Evolutionary conservation across 2,888 invertebrate species (phyloP).

Genomic region (Cheilosia pagana): DNA sequence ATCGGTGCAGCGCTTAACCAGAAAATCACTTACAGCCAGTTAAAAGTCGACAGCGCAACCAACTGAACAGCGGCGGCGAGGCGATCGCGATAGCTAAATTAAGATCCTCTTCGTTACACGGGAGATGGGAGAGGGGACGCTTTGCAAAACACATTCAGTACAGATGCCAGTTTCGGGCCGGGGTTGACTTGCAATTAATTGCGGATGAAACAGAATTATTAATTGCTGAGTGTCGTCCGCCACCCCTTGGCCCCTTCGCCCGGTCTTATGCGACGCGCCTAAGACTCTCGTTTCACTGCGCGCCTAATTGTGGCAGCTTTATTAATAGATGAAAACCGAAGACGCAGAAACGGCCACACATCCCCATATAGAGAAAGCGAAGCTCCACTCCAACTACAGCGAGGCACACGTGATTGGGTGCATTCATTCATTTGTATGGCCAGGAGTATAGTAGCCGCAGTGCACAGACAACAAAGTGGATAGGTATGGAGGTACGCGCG

Average conservation of each 20-base stretch:
- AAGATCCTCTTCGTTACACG: conserved; percentile 66
- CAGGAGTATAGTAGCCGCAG: conserved; percentile 30
- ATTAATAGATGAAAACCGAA: conserved; percentile 72
- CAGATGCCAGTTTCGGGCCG: conserved; percentile 75
- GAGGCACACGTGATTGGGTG: conserved; percentile 64
- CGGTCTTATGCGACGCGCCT: conserved; percentile 31
- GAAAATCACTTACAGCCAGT: conserved; percentile 74
- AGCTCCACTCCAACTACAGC: conserved; percentile 46
- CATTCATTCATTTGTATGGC: conserved; percentile 67
- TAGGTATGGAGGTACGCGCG: conserved; percentile 9
- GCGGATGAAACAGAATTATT: conserved; percentile 82
- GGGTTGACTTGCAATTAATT: conserved; percentile 82
- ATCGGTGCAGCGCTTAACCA: conserved; percentile 73
- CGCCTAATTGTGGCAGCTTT: conserved; percentile 74
- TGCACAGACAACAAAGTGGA: conserved; percentile 43
- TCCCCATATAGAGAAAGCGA: conserved; percentile 67
- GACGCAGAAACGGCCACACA: conserved; percentile 50
- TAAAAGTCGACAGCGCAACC: conserved; percentile 70
- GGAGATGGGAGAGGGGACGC: no score
- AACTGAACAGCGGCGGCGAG: conserved; percentile 27
- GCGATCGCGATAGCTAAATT: conserved; percentile 60
- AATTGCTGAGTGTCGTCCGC: conserved; percentile 78
- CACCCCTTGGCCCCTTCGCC: not conserved
- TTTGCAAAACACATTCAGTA: conserved; percentile 32
- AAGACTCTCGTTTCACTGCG: conserved; percentile 64